phyloP scores from a whole-genome alignment of 2,113 vertebrate genomes.

The Semnornis frantzii region DNA sequence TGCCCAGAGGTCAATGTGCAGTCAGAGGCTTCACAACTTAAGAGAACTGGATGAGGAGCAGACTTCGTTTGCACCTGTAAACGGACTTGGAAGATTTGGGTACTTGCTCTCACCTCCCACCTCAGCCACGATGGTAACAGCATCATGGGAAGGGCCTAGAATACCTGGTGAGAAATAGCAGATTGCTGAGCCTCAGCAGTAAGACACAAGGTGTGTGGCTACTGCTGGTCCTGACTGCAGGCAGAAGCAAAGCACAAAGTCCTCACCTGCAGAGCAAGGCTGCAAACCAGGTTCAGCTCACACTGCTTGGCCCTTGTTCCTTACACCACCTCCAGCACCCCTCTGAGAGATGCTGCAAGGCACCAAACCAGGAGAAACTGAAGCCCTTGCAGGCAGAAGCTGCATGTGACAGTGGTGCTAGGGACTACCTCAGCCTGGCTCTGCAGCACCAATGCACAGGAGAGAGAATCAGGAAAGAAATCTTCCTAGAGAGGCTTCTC shows the following conservation, averaged over 20 bases:
- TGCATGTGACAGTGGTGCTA: background rate
- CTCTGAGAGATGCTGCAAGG: background rate
- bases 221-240: background rate
- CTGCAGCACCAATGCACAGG: background rate
- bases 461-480: too few relatives aligned
- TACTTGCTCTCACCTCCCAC: rapidly evolving
- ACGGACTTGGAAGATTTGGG: background rate
- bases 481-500: too few relatives aligned
- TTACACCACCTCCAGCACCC: background rate
- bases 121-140: background rate
- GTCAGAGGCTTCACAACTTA: background rate
- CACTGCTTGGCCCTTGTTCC: background rate
- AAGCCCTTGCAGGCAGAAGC: background rate
- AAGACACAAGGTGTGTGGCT: too few relatives aligned
- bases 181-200: background rate
- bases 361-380: background rate
- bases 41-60: background rate
- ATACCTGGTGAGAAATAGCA: rapidly evolving
- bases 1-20: background rate
- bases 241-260: background rate
- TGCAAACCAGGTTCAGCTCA: background rate
- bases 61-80: background rate
- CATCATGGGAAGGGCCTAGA: background rate
- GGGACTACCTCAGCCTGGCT: background rate
- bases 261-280: background rate